These are phyloP conservation scores for Lycocorax pyrrhopterus DNA, from an alignment of 2,113 vertebrate species.

Conservation along the genomic window DNA sequence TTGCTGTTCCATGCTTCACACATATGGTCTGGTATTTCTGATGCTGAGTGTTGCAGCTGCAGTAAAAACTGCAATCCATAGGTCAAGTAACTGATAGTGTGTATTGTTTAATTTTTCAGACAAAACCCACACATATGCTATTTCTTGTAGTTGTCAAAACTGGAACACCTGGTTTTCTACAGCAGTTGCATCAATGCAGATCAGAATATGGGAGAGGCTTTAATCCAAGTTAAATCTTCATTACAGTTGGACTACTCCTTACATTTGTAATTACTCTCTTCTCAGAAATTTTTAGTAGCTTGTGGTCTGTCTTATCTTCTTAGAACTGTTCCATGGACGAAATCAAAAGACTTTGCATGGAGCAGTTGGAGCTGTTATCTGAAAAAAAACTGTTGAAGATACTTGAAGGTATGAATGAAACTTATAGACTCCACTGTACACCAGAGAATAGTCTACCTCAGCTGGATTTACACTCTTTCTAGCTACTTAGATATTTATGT, in stretches of 20 bases:
- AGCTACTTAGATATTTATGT: not conserved
- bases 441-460: not conserved
- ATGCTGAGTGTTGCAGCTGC: not conserved
- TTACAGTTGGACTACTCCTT: not conserved
- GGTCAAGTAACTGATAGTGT: not conserved
- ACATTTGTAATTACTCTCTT: not conserved
- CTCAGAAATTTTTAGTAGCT: slow-evolving; percentile 26
- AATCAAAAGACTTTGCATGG: slow-evolving; percentile 90
- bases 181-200: not conserved
- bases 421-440: not conserved
- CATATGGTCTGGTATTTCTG: fast-evolving
- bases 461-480: not conserved
- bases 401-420: slow-evolving; percentile 83
- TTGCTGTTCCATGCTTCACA: not conserved
- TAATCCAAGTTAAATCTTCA: not conserved
- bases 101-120: not conserved
- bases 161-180: not conserved
- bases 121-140: fast-evolving
- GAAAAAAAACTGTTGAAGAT: slow-evolving; percentile 89
- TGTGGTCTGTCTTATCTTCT: not conserved
- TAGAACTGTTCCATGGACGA: slow-evolving; percentile 88
- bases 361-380: slow-evolving; percentile 88
- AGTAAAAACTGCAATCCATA: not conserved
- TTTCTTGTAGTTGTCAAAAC: not conserved
- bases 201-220: not conserved